Percentiles rank a stretch among this genome's conserved stretches.
Evolutionary conservation across 2,797 vertebrate genomes (phyloP).

Genomic region (Taeniopygia guttata): DNA sequence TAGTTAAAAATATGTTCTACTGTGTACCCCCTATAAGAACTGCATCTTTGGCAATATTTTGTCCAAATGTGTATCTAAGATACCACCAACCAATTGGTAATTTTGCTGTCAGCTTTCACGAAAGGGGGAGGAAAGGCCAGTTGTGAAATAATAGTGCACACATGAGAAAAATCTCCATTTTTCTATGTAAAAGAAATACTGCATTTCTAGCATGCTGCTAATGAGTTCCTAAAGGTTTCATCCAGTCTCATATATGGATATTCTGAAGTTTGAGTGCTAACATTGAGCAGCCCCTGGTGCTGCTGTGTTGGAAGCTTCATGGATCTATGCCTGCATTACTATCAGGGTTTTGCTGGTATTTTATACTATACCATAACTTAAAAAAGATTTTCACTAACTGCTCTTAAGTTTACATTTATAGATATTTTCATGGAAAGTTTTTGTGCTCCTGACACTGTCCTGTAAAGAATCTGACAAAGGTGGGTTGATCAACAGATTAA

Average conservation of each 20-base stretch:
- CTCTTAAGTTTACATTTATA: background rate
- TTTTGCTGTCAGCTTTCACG: background rate
- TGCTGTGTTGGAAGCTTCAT: background rate
- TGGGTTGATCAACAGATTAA: background rate
- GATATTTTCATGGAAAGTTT: background rate
- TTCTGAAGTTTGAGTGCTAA: background rate
- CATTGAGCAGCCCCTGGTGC: background rate
- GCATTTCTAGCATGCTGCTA: background rate
- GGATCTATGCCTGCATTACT: background rate
- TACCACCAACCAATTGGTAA: background rate
- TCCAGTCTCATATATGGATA: rapidly evolving
- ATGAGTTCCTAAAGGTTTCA: background rate
- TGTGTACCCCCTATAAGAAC: background rate
- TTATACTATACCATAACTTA: background rate
- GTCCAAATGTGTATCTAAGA: background rate
- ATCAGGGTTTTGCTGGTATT: background rate
- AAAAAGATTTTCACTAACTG: background rate
- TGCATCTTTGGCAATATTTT: background rate
- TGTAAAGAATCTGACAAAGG: background rate
- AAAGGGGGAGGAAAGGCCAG: background rate
- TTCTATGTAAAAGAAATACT: background rate
- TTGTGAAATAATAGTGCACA: background rate
- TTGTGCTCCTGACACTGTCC: background rate
- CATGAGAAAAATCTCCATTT: background rate
- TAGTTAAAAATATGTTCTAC: background rate